These are phyloP conservation scores for Cygnus olor DNA, from an alignment of 2,797 vertebrate species.

Conservation along the genomic window DNA sequence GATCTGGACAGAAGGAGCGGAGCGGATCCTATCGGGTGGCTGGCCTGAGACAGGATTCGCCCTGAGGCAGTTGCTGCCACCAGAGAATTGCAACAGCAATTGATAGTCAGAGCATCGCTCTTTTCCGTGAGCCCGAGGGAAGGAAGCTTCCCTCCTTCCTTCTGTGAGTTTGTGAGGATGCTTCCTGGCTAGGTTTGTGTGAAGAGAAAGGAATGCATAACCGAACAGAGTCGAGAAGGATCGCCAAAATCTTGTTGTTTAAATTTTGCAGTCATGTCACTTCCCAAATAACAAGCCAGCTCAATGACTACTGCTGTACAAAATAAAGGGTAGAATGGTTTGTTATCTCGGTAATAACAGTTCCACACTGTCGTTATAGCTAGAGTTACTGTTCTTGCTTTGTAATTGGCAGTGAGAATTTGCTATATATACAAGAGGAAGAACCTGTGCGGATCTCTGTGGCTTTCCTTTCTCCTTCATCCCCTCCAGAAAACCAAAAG, in stretches of 20 bases:
- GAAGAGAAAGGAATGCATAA: neutral
- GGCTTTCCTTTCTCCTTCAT: neutral
- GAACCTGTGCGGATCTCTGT: fast-evolving
- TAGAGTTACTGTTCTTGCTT: neutral
- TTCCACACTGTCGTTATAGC: fast-evolving
- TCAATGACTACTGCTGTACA: fast-evolving
- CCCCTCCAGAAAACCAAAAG: neutral
- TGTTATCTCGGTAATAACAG: neutral
- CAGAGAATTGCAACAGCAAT: neutral
- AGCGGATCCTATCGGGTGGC: neutral
- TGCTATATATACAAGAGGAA: neutral
- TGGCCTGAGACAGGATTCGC: neutral
- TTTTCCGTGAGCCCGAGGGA: neutral
- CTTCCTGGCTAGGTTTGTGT: neutral
- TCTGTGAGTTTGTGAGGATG: neutral
- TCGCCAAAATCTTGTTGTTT: fast-evolving
- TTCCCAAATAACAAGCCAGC: neutral
- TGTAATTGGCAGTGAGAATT: neutral
- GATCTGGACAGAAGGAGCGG: neutral
- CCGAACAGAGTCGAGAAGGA: neutral
- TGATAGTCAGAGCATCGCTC: slow-evolving; percentile 1
- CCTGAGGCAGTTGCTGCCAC: slow-evolving; percentile 24
- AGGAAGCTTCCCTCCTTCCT: neutral
- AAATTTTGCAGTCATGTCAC: neutral
- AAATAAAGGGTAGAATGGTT: neutral